These are phyloP conservation scores for Aurelia coerulea DNA, from an alignment of 30 jellyfish, hydroid and myxozoan genomes.

Conservation along the genomic window DNA sequence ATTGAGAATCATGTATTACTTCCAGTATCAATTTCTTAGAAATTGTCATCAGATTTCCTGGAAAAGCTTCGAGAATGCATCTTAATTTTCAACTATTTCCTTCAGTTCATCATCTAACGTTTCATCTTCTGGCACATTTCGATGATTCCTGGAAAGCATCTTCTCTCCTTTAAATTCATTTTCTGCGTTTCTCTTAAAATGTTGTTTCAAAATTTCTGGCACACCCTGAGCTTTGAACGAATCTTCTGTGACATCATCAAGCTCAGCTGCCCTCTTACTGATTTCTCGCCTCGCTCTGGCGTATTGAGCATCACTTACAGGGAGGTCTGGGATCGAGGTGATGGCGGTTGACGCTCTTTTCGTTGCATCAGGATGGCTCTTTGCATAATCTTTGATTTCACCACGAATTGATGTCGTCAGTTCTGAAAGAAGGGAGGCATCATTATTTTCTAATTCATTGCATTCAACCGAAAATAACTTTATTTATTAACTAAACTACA, in stretches of 20 bases:
- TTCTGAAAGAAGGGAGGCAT: slow-evolving; percentile 34
- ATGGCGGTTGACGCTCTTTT: slow-evolving; percentile 80
- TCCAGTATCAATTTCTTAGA: slow-evolving; percentile 37
- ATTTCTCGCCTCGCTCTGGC: slow-evolving; percentile 83
- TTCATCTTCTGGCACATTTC: slow-evolving; percentile 88
- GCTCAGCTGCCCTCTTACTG: slow-evolving; percentile 83
- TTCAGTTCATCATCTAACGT: slow-evolving; percentile 68
- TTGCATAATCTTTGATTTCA: slow-evolving; percentile 75
- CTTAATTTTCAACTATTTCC: slow-evolving; percentile 24
- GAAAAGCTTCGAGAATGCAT: not conserved
- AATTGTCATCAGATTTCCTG: slow-evolving; percentile 17
- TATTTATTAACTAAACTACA: no score
- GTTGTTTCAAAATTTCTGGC: slow-evolving; percentile 83
- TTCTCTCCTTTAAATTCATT: slow-evolving; percentile 74
- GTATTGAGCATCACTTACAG: slow-evolving; percentile 60
- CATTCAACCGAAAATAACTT: no score
- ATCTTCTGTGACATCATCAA: slow-evolving; percentile 80
- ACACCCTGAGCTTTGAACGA: slow-evolving; percentile 55
- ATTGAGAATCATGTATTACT: not conserved
- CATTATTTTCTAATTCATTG: no score
- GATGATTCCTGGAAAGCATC: slow-evolving; percentile 81
- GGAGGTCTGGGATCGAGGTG: slow-evolving; percentile 80
- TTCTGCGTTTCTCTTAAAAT: slow-evolving; percentile 84
- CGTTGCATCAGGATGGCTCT: slow-evolving; percentile 68
- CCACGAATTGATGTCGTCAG: slow-evolving; percentile 82